These are phyloP conservation scores for Pherbina coryleti DNA, from an alignment of 2,888 invertebrate genomes.

Conservation along the genomic window DNA sequence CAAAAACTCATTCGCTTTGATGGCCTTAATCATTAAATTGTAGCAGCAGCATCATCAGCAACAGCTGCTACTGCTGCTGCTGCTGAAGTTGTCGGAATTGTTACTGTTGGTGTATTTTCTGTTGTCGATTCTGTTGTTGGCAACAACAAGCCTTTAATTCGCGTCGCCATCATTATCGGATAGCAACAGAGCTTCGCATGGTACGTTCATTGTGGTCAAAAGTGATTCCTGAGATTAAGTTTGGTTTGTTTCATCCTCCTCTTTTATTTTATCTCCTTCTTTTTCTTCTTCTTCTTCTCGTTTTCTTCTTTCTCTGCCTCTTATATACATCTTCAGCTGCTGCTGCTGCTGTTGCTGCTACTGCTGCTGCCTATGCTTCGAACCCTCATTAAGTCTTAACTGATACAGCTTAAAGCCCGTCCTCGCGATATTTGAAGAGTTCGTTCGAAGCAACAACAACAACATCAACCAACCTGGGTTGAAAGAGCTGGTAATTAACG, in stretches of 20 bases:
- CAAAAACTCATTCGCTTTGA: constrained; percentile 20
- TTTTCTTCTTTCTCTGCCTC: too few relatives aligned
- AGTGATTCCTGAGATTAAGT: neutral
- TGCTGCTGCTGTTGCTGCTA: neutral
- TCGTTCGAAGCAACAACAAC: neutral
- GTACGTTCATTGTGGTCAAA: neutral
- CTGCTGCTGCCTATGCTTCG: neutral
- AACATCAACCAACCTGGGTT: neutral
- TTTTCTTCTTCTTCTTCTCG: too few relatives aligned
- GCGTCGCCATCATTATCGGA: neutral
- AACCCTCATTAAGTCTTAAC: constrained; percentile 11
- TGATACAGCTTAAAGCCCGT: neutral
- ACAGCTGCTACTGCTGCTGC: neutral
- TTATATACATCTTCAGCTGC: too few relatives aligned
- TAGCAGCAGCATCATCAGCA: constrained; percentile 17
- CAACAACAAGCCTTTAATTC: neutral
- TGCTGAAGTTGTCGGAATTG: neutral
- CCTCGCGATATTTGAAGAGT: neutral
- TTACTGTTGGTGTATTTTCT: too few relatives aligned
- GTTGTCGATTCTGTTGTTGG: too few relatives aligned
- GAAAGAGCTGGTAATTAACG: constrained; percentile 10
- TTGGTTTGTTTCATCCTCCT: too few relatives aligned
- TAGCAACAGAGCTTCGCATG: neutral
- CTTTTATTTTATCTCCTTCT: too few relatives aligned
- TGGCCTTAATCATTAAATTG: constrained; percentile 28